A percentile compares a stretch with the other conserved stretches of the same genome.
Evolutionary conservation across 1,140 invertebrate genomes (phyloP).

Genomic region (Cotesia vestalis): DNA sequence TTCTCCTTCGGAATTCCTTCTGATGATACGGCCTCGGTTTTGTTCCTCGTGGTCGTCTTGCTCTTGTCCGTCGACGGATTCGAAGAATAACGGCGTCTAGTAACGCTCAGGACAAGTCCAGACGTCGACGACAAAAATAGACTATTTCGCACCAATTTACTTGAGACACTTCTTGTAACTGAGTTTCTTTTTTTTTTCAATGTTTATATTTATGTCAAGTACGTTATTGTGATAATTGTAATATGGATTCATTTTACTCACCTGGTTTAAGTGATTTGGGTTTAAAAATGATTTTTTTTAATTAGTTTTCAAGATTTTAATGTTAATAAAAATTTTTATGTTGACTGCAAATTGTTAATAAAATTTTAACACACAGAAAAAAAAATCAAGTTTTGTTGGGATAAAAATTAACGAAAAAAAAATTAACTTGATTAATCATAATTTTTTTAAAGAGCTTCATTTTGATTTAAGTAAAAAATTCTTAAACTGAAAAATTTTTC

Average conservation of each 20-base stretch:
- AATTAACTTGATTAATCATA: too few relatives aligned
- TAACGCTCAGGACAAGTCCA: conserved; percentile 48
- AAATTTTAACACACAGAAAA: too few relatives aligned
- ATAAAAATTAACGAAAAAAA: too few relatives aligned
- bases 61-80: conserved; percentile 39
- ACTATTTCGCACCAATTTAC: conserved; percentile 30
- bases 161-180: not conserved
- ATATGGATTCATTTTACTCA: not conserved
- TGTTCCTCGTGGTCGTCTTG: not conserved
- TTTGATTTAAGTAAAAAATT: too few relatives aligned
- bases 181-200: not conserved
- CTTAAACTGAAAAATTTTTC: too few relatives aligned
- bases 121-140: conserved; percentile 49
- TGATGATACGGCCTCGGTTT: not conserved
- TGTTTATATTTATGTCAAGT: not conserved
- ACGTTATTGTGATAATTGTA: not conserved
- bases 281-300: too few relatives aligned
- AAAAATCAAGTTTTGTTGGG: too few relatives aligned
- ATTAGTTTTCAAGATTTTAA: too few relatives aligned
- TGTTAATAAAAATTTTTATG: too few relatives aligned
- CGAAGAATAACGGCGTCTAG: conserved; percentile 60
- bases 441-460: too few relatives aligned
- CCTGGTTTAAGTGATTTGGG: not conserved
- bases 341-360: too few relatives aligned
- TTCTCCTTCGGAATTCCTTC: conserved; percentile 17